Percentiles rank a stretch among this genome's conserved stretches.
These are phyloP conservation scores for Pollenia amentaria DNA, from an alignment of 2,888 invertebrate genomes.

Conservation along the genomic window DNA sequence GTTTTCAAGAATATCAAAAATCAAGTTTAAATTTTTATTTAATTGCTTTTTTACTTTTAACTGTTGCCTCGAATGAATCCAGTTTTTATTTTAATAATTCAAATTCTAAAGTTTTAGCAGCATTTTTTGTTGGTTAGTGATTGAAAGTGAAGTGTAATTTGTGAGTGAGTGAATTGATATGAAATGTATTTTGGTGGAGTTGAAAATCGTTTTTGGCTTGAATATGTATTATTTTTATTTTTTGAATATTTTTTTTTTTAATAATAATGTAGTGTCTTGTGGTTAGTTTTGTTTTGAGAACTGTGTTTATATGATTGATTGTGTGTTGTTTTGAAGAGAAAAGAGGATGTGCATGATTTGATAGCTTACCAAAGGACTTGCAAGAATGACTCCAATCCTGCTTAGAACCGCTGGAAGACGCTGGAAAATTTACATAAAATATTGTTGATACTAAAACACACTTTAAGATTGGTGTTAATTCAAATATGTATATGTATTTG, in stretches of 20 bases:
- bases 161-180: conserved; percentile 14
- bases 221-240: conserved; percentile 11
- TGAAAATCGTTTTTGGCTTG: conserved; percentile 16
- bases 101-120: conserved; percentile 50
- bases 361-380: conserved; percentile 96
- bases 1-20: conserved; percentile 35
- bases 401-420: conserved; percentile 97
- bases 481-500: conserved; percentile 49
- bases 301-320: conserved; percentile 34
- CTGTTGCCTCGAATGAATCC: conserved; percentile 42
- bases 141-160: conserved; percentile 19
- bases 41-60: conserved; percentile 26
- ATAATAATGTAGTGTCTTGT: conserved; percentile 23
- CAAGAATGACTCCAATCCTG: conserved; percentile 98
- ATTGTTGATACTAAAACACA: conserved; percentile 85
- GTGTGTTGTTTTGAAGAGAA: conserved; percentile 61
- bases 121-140: conserved; percentile 29
- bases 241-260: not conserved
- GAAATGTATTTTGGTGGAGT: conserved; percentile 10
- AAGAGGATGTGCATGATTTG: conserved; percentile 81
- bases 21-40: conserved; percentile 32
- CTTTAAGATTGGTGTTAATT: conserved; percentile 80
- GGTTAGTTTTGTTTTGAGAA: conserved; percentile 4
- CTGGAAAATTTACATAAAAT: conserved; percentile 88
- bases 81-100: conserved; percentile 18